Evolutionary conservation across 2,797 vertebrate species (phyloP), one percentile per base, ranked within the genome.

Genomic region (Neosalanx taihuensis): DNA sequence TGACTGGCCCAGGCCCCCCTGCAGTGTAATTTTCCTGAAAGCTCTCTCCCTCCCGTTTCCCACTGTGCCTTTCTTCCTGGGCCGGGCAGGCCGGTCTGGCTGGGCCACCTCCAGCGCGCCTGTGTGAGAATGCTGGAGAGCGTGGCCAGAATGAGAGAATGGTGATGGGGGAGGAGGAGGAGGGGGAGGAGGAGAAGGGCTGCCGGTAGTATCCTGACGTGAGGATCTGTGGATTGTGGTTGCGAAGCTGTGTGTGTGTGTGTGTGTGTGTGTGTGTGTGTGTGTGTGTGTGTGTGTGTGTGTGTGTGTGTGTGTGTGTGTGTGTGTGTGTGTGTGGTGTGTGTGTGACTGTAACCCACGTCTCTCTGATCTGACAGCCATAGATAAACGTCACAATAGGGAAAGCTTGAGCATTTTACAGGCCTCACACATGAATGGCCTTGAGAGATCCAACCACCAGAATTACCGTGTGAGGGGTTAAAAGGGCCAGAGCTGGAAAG

Each of bases 21-120:
- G 29, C 87, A 84, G 80, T 78, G 84, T 79, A 90, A 89, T 90
- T 90, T 88, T 86, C 83, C 79, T 89, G 87, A 92, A 89, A 91
- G 90, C 91, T 79, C 82, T 76, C 60, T 78, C 83, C 83, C 37
- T 4, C 78, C 59, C 23, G 66, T 81, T 83, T 87, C 90, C 89
- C 84, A 87, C 83, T 49, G 81, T 86, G 89, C 88, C 83, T 86
- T 91, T 91, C 86, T 91, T 78, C 76, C 20, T 13, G 72, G 65
- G 67, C 2, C 4, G 33, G 20, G 76, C 67, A 56, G 51, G 51
- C 51, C 5, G 51, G 51, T 17, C 18, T 5, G 51, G 51, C 51
- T 56, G 18, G 51, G 15, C 17, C 79, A 69, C 72, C 70, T 77
- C 75, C 79, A 83, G 23, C 18, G 29, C 77, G 83, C 26, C 66